Base-by-base conservation (phyloP, 2,113 vertebrate species). In the Bostrychus sinensis region DNA sequence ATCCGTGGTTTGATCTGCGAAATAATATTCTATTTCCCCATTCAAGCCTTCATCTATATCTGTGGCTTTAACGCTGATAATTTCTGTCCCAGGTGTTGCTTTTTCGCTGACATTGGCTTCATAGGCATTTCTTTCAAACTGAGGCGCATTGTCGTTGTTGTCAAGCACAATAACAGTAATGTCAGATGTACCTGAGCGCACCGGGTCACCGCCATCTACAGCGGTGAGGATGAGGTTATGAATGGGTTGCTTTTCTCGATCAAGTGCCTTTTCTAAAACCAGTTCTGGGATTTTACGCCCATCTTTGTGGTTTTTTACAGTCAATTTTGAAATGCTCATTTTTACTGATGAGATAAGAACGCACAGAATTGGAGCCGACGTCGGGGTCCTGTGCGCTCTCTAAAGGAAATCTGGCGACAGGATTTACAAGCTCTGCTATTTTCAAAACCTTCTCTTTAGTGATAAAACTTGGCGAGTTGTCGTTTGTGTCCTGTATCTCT, bases 111-210 rank as follows among this genome's bases (percentile, higher is more conserved):
- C 53, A 43, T 89, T 90, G 0, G 93, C 88, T 19, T 94, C 94
- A 70, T 96, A 96, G 1, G 89, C 26, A 0, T 90, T 66, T 20
- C 88, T 91, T 16, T 93, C 84, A 66, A 96, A 98, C 1, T 92
- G 86, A 0, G 96, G 96, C 1, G 93, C 87, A 25, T 98, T 97
- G 70, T 98, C 96, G 30, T 96, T 98, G 8, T 0, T 90, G 36
- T 98, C 96, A n/a, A 90, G 83, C 0, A 92, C 85, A 23, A 74
- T 58, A 16, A 92, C 28, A 39, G 6, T 86, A 14, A 92, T 89
- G 57, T 89, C 68, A 11, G 89, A 74, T 7, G 91, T 91, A 0
- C 91, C 91, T 38, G 90, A 88, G 20, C 82, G 87, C 1, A 83
- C 83, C 0, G 91, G 89, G 63, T 92, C 87, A 5, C 91, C 91